Evolutionary conservation across 2,888 invertebrate genomes (phyloP), one percentile per base, ranked within the genome.

Genomic region (Xestoiulus laeticollis): DNA sequence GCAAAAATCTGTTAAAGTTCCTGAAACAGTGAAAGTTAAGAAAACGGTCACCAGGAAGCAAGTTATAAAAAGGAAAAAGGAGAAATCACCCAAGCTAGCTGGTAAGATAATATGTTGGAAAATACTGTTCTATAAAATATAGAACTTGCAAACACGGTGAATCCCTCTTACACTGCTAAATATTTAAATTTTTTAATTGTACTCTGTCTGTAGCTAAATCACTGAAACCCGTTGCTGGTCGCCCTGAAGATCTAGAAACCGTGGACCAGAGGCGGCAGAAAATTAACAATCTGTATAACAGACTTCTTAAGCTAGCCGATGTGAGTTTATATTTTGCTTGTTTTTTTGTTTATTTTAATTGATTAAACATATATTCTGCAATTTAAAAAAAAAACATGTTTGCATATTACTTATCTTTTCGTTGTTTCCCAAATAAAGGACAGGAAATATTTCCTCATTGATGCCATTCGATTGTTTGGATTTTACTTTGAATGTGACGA

Each of bases 401-500:
- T n/a, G 8, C 38, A 38, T 38, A 38, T 1, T 8, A 38, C 38
- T 38, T 38, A 38, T 38, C 38, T 14, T 48, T 48, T 82, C 59
- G 16, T 88, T 84, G 16, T 87, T 84, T 86, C 87, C 86, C 85
- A 83, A 90, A 89, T 89, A n/a, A 89, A 95, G 90, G 94, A 95
- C 33, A 94, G 99, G 0, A 96, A 96, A 89, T 95, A 96, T 0
- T 94, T 97, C 68, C 93, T 99, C 5, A 97, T 97, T 90, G 99
- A 99, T 91, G 96, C 98, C 0, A 97, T 98, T 90, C 95, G 96
- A 90, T 93, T 99, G 88, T 98, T 96, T 92, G 96, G 96, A 87
- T 98, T 99, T 93, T 98, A 97, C 93, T 95, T 96, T 14, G 99
- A 99, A 91, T 99, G 99, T 92, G 98, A 99, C 91, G 98, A 98